Percentiles rank a stretch among this genome's conserved stretches.
phyloP scores from a whole-genome alignment of 2,888 invertebrate species.

The Syritta pipiens region DNA sequence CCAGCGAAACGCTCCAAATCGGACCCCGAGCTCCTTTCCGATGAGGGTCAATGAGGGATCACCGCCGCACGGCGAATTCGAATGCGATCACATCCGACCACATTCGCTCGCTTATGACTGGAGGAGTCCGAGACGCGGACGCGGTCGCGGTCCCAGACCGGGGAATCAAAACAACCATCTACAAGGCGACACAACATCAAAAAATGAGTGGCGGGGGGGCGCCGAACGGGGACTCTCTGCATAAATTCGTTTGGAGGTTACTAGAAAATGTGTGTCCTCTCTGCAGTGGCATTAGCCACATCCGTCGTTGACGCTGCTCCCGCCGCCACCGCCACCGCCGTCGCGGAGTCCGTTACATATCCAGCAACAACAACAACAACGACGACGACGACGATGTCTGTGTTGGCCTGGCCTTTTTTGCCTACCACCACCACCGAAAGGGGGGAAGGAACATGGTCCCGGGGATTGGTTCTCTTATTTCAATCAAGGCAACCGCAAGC shows the following conservation, averaged over 20 bases:
- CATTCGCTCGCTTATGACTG: conserved; percentile 51
- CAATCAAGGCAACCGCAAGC: conserved; percentile 65
- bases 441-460: conserved; percentile 61
- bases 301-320: conserved; percentile 40
- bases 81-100: conserved; percentile 58
- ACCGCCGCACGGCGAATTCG: conserved; percentile 52
- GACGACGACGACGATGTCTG: conserved; percentile 32
- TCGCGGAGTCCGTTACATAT: conserved; percentile 65
- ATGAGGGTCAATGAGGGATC: conserved; percentile 68
- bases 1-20: neutral
- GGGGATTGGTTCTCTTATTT: conserved; percentile 63
- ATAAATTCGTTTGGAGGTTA: conserved; percentile 61
- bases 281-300: conserved; percentile 17
- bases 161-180: conserved; percentile 53
- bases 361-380: conserved; percentile 30
- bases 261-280: conserved; percentile 55
- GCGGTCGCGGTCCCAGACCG: neutral
- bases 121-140: too few relatives aligned
- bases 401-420: conserved; percentile 61
- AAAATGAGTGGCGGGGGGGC: neutral
- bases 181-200: conserved; percentile 61
- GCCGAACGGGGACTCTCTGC: conserved; percentile 11
- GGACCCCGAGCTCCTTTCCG: conserved; percentile 7
- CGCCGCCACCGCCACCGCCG: too few relatives aligned
- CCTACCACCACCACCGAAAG: too few relatives aligned